Evolutionary conservation across 2,797 vertebrate genomes (phyloP).

Genomic region (Cercopithecus petaurista): DNA sequence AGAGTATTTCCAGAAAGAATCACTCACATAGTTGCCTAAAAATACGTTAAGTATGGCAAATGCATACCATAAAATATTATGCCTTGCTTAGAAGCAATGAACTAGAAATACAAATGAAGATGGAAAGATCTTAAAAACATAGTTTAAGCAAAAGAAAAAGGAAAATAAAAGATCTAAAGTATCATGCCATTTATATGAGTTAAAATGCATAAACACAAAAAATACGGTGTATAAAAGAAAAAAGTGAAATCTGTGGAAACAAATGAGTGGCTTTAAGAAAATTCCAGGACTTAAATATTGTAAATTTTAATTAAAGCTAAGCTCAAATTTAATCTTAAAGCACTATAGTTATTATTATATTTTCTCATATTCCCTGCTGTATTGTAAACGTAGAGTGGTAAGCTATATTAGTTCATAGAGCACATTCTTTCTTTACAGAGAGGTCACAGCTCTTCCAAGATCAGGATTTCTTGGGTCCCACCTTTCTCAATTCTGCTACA

Average conservation of each 20-base stretch:
- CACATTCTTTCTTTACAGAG: neutral
- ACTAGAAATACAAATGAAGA: neutral
- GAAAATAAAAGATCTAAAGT: neutral
- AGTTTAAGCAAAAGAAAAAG: neutral
- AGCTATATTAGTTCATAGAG: neutral
- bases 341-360: neutral
- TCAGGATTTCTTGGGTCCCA: neutral
- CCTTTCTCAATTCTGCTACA: neutral
- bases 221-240: neutral
- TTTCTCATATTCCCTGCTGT: neutral
- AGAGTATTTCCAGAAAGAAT: neutral
- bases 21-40: neutral
- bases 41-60: neutral
- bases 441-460: neutral
- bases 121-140: neutral
- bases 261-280: neutral
- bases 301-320: neutral
- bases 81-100: neutral
- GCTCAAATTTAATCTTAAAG: neutral
- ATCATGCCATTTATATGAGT: neutral
- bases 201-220: neutral
- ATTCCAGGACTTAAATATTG: neutral
- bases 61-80: neutral
- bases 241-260: neutral
- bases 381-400: neutral